These are phyloP conservation scores for Cheilosia urbana DNA, from an alignment of 2,888 invertebrate species.

Conservation along the genomic window DNA sequence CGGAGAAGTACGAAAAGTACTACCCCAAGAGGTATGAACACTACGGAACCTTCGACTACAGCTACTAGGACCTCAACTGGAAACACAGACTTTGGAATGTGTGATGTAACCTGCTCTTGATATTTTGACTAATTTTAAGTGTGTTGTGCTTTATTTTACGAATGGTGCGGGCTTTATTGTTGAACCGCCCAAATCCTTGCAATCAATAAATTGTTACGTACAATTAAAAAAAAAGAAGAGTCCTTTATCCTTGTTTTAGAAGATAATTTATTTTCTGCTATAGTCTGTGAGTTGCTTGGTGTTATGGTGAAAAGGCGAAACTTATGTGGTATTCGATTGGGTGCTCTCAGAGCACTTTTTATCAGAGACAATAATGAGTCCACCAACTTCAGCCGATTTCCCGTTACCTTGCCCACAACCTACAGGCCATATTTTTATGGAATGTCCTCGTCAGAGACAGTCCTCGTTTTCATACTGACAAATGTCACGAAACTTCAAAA, in stretches of 20 bases:
- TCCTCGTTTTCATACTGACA: too few relatives aligned
- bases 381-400: too few relatives aligned
- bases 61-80: slow-evolving; percentile 17
- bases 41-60: slow-evolving; percentile 61
- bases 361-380: too few relatives aligned
- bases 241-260: background rate
- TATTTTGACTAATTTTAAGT: slow-evolving; percentile 28
- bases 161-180: slow-evolving; percentile 2
- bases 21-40: slow-evolving; percentile 51
- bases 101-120: slow-evolving; percentile 40
- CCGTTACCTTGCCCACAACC: too few relatives aligned
- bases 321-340: too few relatives aligned
- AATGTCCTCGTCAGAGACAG: too few relatives aligned
- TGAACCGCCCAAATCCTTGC: slow-evolving; percentile 12
- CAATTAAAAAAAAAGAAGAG: slow-evolving; percentile 41
- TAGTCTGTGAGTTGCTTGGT: too few relatives aligned
- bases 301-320: too few relatives aligned
- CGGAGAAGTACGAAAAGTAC: slow-evolving; percentile 75
- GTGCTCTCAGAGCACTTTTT: too few relatives aligned
- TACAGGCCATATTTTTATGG: too few relatives aligned
- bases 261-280: too few relatives aligned
- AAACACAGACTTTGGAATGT: background rate
- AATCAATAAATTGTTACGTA: slow-evolving; percentile 65
- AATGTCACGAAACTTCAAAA: too few relatives aligned
- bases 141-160: slow-evolving; percentile 3